These are phyloP conservation scores for Danio aesculapii DNA, from an alignment of 2,797 vertebrate genomes.

Conservation along the genomic window DNA sequence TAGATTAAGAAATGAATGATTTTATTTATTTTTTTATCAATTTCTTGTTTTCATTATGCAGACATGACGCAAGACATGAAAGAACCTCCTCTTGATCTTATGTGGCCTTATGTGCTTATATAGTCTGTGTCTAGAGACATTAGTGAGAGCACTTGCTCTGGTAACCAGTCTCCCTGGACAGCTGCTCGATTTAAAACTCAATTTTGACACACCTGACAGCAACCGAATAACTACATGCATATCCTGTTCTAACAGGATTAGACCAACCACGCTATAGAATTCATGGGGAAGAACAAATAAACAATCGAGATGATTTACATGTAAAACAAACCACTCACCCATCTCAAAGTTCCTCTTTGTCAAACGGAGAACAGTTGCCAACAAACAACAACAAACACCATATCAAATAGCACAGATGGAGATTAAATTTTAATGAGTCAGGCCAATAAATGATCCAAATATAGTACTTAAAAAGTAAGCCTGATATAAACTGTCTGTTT, in stretches of 20 bases:
- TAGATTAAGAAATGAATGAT: too few species aligned
- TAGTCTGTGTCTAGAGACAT: conserved; percentile 9
- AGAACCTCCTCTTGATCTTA: background rate
- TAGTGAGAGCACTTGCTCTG: conserved; percentile 41
- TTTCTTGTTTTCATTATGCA: background rate
- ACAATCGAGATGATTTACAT: background rate
- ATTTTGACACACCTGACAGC: conserved; percentile 15
- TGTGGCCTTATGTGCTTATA: conserved; percentile 13
- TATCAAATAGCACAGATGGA: background rate
- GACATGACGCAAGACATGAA: too few species aligned
- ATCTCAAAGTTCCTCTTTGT: conserved; percentile 9
- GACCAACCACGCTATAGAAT: background rate
- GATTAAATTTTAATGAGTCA: conserved; percentile 4
- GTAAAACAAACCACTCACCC: background rate
- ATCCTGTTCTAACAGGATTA: background rate
- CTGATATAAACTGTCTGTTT: background rate
- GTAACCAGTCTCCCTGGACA: conserved; percentile 56
- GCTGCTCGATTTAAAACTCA: background rate
- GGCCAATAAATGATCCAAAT: background rate
- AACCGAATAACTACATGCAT: background rate
- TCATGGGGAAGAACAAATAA: background rate
- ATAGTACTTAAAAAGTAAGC: background rate
- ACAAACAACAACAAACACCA: conserved; percentile 4
- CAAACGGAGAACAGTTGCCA: background rate
- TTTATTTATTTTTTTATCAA: too few species aligned